phyloP scores from a whole-genome alignment of 2,888 invertebrate species.

The Metallyticus violacea region DNA sequence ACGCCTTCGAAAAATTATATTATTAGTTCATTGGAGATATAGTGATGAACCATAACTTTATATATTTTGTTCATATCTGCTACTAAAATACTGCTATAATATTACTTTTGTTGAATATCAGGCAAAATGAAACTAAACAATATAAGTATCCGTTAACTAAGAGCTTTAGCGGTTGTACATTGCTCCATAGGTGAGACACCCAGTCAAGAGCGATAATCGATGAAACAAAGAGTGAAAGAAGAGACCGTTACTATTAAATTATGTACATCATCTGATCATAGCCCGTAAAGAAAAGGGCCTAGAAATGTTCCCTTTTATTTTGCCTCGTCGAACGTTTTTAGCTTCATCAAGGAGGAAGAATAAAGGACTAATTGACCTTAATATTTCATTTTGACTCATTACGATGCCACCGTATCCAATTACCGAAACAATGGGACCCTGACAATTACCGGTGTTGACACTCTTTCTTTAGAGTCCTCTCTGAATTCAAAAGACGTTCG shows the following conservation, averaged over 20 bases:
- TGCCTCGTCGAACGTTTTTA: not conserved
- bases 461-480: not conserved
- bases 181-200: too few relatives aligned
- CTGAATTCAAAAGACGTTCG: not conserved
- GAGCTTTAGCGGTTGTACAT: too few relatives aligned
- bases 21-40: too few relatives aligned
- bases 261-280: not conserved
- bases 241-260: not conserved
- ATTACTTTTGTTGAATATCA: too few relatives aligned
- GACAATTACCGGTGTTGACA: not conserved
- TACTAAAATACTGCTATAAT: too few relatives aligned
- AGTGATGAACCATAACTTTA: too few relatives aligned
- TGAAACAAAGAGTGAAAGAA: not conserved
- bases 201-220: not conserved
- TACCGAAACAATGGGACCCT: not conserved
- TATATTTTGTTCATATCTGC: too few relatives aligned
- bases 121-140: too few relatives aligned
- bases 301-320: not conserved
- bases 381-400: constrained; percentile 2
- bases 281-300: not conserved
- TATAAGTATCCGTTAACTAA: too few relatives aligned
- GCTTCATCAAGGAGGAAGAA: not conserved
- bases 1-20: too few relatives aligned
- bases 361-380: not conserved
- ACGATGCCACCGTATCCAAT: not conserved